phyloP scores from a whole-genome alignment of 2,797 vertebrate species.

The Lutjanus campechanus region DNA sequence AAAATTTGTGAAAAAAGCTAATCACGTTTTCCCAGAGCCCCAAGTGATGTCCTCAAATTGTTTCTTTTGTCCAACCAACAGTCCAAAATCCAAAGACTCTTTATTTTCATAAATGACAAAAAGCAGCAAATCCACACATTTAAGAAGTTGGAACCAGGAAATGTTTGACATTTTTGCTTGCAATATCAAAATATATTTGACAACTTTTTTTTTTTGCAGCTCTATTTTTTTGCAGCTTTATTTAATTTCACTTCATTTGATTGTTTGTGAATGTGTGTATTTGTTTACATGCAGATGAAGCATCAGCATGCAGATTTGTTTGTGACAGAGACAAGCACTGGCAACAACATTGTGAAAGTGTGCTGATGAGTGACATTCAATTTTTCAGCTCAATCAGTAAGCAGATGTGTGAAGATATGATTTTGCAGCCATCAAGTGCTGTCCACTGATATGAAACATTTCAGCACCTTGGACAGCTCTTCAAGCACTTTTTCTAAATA shows the following conservation, averaged over 20 bases:
- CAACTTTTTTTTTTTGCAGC: too few relatives aligned
- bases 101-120: too few relatives aligned
- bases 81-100: too few relatives aligned
- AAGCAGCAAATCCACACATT: too few relatives aligned
- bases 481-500: fast-evolving
- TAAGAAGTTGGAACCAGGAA: too few relatives aligned
- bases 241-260: not conserved
- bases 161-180: too few relatives aligned
- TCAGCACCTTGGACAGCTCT: constrained; percentile 81
- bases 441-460: constrained; percentile 3
- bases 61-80: too few relatives aligned
- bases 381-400: constrained; percentile 24
- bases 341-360: not conserved
- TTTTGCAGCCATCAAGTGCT: not conserved
- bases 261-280: not conserved
- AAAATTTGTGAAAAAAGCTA: too few relatives aligned
- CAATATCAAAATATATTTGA: too few relatives aligned
- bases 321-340: constrained; percentile 9
- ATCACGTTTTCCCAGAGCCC: too few relatives aligned
- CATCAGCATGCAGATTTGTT: not conserved
- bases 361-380: not conserved
- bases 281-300: constrained; percentile 4
- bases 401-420: not conserved
- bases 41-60: too few relatives aligned
- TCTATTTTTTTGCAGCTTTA: not conserved